Evolutionary conservation across 30 jellyfish, hydroid and myxozoan genomes (phyloP).

Genomic region (Aurelia coerulea): DNA sequence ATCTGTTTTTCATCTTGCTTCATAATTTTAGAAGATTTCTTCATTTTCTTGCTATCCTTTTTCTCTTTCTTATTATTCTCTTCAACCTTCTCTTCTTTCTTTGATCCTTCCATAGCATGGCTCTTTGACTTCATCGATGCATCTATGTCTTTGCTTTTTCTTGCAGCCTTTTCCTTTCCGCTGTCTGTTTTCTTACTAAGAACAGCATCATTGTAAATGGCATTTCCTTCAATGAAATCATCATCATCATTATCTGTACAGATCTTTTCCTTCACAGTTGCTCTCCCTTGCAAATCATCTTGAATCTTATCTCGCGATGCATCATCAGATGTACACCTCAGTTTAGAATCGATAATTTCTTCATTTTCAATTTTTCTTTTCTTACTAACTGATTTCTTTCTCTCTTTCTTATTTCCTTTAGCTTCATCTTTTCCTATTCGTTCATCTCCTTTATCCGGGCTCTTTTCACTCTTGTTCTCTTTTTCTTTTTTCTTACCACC

Average conservation of each 20-base stretch:
- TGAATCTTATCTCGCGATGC: neutral
- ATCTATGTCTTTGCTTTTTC: no score
- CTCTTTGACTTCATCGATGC: no score
- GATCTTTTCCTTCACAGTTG: no score
- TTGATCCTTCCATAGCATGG: neutral
- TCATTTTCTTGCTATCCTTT: neutral
- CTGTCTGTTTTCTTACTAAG: no score
- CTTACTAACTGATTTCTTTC: neutral
- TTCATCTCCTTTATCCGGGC: neutral
- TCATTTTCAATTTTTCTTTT: neutral
- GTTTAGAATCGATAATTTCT: neutral
- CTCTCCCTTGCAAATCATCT: neutral
- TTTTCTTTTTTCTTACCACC: neutral
- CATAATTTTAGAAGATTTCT: neutral
- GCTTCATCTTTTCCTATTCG: neutral
- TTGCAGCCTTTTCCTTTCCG: no score
- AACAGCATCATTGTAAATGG: no score
- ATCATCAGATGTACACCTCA: neutral
- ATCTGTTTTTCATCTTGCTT: slow-evolving; percentile 5
- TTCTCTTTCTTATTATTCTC: neutral
- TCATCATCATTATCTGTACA: no score
- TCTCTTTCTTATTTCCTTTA: no score
- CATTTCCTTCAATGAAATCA: no score
- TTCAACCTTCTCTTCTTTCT: neutral
- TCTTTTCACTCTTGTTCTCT: slow-evolving; percentile 1